These are phyloP conservation scores for Epistrophe grossulariae DNA, from an alignment of 2,888 invertebrate species.

Conservation along the genomic window DNA sequence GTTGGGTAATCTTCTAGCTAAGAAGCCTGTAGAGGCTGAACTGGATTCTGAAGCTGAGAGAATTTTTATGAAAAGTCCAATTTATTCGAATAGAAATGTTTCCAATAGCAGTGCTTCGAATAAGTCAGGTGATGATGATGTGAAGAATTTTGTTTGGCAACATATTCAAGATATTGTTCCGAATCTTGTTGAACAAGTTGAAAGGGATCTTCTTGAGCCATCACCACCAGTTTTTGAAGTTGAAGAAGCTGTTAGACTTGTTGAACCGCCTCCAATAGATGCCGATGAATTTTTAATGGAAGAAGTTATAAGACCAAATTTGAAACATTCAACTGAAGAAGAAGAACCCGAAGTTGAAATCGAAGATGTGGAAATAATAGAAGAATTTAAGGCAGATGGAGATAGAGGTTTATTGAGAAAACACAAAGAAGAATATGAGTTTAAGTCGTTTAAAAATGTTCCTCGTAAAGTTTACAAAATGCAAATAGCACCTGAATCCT, in stretches of 20 bases:
- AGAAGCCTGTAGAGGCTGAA: slow-evolving; percentile 78
- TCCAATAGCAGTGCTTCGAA: slow-evolving; percentile 1
- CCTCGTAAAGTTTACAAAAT: slow-evolving; percentile 78
- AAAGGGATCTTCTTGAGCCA: slow-evolving; percentile 81
- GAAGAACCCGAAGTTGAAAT: slow-evolving; percentile 79
- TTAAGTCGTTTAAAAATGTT: slow-evolving; percentile 77
- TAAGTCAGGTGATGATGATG: slow-evolving; percentile 78
- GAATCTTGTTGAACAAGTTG: slow-evolving; percentile 83
- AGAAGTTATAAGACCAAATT: slow-evolving; percentile 81
- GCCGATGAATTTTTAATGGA: slow-evolving; percentile 80
- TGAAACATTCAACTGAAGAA: slow-evolving; percentile 78
- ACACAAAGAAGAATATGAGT: slow-evolving; percentile 78
- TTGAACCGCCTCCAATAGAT: slow-evolving; percentile 76
- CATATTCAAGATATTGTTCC: slow-evolving; percentile 84
- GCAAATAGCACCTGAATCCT: slow-evolving; percentile 76
- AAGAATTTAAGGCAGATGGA: slow-evolving; percentile 79
- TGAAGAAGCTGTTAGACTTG: slow-evolving; percentile 24
- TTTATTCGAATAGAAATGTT: slow-evolving; percentile 77
- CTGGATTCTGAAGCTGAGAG: slow-evolving; percentile 81
- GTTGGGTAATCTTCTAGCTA: slow-evolving; percentile 79
- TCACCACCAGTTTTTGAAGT: slow-evolving; percentile 65
- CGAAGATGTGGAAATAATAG: slow-evolving; percentile 79
- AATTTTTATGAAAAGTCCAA: slow-evolving; percentile 83
- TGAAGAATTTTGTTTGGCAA: slow-evolving; percentile 83
- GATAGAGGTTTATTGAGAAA: slow-evolving; percentile 77